Conservation (phyloP, 2,797 vertebrate species). For the Masticophis lateralis region DNA sequence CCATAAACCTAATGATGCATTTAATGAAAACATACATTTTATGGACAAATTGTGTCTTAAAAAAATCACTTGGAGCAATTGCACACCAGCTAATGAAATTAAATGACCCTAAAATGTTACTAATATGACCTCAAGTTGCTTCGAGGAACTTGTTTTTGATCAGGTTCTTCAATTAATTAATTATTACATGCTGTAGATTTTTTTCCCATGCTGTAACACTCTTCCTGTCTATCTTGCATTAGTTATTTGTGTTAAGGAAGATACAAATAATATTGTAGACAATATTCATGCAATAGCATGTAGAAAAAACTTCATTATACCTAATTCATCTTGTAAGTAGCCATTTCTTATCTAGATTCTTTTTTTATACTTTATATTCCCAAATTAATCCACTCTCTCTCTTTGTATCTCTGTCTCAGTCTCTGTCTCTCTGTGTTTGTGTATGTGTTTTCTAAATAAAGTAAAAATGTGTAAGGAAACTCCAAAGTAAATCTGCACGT, state of each 20-base stretch:
- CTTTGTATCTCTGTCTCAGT: neutral
- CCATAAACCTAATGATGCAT: conserved; percentile 79
- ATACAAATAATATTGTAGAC: neutral
- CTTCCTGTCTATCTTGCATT: neutral
- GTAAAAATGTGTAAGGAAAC: neutral
- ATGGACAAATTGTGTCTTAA: conserved; percentile 75
- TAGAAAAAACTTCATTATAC: neutral
- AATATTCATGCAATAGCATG: neutral
- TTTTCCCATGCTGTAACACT: neutral
- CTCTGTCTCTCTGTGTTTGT: neutral
- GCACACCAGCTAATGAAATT: conserved; percentile 69
- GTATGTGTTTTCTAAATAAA: neutral
- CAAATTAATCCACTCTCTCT: neutral
- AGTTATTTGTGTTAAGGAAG: neutral
- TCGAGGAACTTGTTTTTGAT: conserved; percentile 33
- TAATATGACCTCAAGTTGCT: conserved; percentile 64
- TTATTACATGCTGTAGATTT: conserved; percentile 16
- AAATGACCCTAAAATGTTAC: conserved; percentile 70
- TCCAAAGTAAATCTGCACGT: neutral
- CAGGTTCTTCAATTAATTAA: conserved; percentile 42
- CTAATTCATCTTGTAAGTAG: neutral
- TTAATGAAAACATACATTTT: conserved; percentile 80
- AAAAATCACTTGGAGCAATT: conserved; percentile 69
- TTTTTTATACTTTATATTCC: neutral
- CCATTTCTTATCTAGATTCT: neutral